Evolutionary conservation across 2,797 vertebrate species (phyloP), one percentile per base, ranked within the genome.

Genomic region (Sphenopsis melanotis): DNA sequence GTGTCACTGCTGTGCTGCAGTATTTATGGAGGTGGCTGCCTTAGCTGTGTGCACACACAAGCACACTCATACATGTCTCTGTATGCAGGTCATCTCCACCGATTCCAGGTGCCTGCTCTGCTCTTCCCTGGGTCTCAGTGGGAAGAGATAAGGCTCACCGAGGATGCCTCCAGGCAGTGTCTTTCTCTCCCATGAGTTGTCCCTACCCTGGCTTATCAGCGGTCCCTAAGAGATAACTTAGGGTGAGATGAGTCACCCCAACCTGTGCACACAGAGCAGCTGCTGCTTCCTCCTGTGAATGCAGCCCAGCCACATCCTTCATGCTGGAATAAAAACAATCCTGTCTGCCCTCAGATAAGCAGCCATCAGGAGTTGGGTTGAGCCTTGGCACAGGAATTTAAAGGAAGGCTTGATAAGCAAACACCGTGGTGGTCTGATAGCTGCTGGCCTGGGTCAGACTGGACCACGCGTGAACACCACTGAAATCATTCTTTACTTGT

Each of bases 381-480:
- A 57, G 42, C 70, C 71, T 64, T 12, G 15, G 64, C 68, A 32
- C 29, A 53, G 69, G 91, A 49, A 65, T 87, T 86, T 53, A 24
- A 50, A 53, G 22, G 24, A 46, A 57, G 44, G 24, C 6, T 72
- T 74, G 78, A 27, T 77, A 46, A 66, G 32, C 9, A 12, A 77
- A 15, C 44, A 6, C 49, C 5, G 1, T 47, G 63, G 41, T 92
- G 78, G 49, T 87, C 60, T 42, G 71, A 46, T 4, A 46, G 56
- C 61, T 72, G 42, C 44, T 80, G 36, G 20, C 68, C 75, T 46
- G 22, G 66, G 41, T 85, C 47, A 77, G 79, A 24, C 61, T 7
- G 11, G 61, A 26, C 41, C 21, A 4, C 0, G 0, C 3, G 3
- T 50, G n/a, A 30, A 17, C 5, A 1, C 80, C 39, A 7, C 78